Evolutionary conservation across 2,888 invertebrate species (phyloP), one percentile per base, ranked within the genome.

Genomic region (Lapara coniferarum): DNA sequence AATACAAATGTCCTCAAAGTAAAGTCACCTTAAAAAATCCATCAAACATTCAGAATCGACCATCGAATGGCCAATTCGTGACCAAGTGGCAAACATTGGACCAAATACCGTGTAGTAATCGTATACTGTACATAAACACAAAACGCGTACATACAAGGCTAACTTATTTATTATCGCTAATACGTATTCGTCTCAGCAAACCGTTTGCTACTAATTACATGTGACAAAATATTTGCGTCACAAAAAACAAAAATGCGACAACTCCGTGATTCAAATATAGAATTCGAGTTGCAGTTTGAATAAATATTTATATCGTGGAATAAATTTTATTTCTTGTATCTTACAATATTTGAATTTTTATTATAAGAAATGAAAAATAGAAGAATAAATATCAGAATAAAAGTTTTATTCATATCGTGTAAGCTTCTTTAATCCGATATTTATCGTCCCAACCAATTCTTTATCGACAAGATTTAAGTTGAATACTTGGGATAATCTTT

Each of bases 121-220:
- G 16, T 19, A 55, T 55, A 55, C 19, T 19, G 19, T 19, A 55
- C 16, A 53, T 53, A 16, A 19, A 55, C 55, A 55, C 19, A 10
- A 55, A 19, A 7, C 16, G 19, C 19, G 55, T 19, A 55, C 10
- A 55, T 19, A 55, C 55, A 55, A 55, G 55, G 55, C 55, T 55
- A 55, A 10, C 12, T 49, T 63, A 63, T 49, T 63, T 63, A 13
- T 49, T 12, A 49, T 12, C 2, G 2, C 46, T 46, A 13, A 63
- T 46, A 46, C 12, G 46, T 63, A 19, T 19, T 49, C 13, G n/a
- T 59, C 49, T 19, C 19, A 19, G 13, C 6, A 10, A 14, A 25
- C 19, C 12, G 46, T 13, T 55, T 19, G 46, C 19, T 63, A 63
- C 63, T 63, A 63, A 63, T 49, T 63, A 13, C 63, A 19, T 63